Evolutionary conservation across 1,140 invertebrate species (phyloP).

Genomic region (Drosophila pectinifera): DNA sequence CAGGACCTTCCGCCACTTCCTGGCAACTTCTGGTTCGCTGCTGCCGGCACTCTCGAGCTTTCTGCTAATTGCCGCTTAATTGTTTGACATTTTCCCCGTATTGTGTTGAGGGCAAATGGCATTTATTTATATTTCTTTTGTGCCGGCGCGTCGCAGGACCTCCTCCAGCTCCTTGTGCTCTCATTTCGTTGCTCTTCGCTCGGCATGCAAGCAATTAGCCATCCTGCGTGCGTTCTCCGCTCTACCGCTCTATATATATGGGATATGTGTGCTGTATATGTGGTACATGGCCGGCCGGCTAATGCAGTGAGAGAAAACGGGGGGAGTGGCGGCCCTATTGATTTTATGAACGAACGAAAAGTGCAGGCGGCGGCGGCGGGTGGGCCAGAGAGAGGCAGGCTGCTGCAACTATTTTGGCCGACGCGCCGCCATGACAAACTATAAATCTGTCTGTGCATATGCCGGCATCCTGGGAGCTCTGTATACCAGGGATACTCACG

Average conservation of each 20-base stretch:
- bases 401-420: slow-evolving; percentile 72
- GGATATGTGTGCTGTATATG: slow-evolving; percentile 20
- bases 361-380: slow-evolving; percentile 24
- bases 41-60: slow-evolving; percentile 45
- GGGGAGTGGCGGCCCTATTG: slow-evolving; percentile 54
- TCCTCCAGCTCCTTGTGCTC: slow-evolving; percentile 21
- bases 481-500: slow-evolving; percentile 32
- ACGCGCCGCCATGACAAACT: slow-evolving; percentile 74
- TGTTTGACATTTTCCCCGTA: slow-evolving; percentile 72
- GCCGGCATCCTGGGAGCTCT: slow-evolving; percentile 51
- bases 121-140: slow-evolving; percentile 64
- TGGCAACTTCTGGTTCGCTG: slow-evolving; percentile 16
- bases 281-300: slow-evolving; percentile 65
- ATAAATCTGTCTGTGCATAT: slow-evolving; percentile 73
- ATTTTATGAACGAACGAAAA: slow-evolving; percentile 79
- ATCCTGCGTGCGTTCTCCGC: slow-evolving; percentile 19
- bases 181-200: slow-evolving; percentile 16
- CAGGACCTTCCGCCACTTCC: slow-evolving; percentile 1
- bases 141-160: slow-evolving; percentile 15
- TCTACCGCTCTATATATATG: neutral
- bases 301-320: slow-evolving; percentile 9
- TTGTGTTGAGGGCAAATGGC: slow-evolving; percentile 48
- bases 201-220: slow-evolving; percentile 45
- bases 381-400: slow-evolving; percentile 13
- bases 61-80: slow-evolving; percentile 75